These are phyloP conservation scores for Parochlus steinenii DNA, from an alignment of 2,888 invertebrate species.

Conservation along the genomic window DNA sequence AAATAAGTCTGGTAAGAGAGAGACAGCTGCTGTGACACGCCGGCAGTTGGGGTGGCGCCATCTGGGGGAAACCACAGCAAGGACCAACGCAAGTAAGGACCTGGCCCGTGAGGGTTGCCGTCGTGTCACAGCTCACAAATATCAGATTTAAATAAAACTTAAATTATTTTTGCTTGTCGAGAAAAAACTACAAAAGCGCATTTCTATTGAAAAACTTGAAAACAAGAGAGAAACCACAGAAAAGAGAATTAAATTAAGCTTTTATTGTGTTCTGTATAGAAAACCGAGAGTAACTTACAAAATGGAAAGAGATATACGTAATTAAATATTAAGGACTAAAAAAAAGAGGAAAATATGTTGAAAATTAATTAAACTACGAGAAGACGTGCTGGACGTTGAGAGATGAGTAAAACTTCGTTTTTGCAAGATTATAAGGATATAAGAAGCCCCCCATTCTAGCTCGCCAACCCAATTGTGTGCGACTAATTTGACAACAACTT, in stretches of 20 bases:
- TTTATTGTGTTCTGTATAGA: too few species aligned
- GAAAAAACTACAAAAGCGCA: too few species aligned
- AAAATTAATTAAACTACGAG: constrained; percentile 13
- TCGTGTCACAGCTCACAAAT: too few species aligned
- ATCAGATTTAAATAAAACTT: too few species aligned
- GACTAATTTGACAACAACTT: too few species aligned
- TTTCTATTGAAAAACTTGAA: constrained; percentile 9
- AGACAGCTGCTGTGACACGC: background rate
- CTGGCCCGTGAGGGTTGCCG: too few species aligned
- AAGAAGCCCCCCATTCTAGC: constrained; percentile 36
- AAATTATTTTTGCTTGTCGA: too few species aligned
- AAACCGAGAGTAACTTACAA: background rate
- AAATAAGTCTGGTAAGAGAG: constrained; percentile 1
- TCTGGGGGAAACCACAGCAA: too few species aligned
- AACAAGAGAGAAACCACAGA: constrained; percentile 11
- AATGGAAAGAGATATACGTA: constrained; percentile 13
- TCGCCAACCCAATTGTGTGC: constrained; percentile 26
- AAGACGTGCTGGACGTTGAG: constrained; percentile 16
- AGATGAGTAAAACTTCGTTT: constrained; percentile 28
- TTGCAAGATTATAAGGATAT: too few species aligned
- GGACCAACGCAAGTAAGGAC: too few species aligned
- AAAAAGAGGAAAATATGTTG: constrained; percentile 8
- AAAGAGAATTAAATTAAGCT: constrained; percentile 10
- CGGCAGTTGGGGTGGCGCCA: too few species aligned
- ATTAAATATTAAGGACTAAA: constrained; percentile 11